These are phyloP conservation scores for Albula goreensis DNA, from an alignment of 2,113 vertebrate genomes.

Conservation along the genomic window DNA sequence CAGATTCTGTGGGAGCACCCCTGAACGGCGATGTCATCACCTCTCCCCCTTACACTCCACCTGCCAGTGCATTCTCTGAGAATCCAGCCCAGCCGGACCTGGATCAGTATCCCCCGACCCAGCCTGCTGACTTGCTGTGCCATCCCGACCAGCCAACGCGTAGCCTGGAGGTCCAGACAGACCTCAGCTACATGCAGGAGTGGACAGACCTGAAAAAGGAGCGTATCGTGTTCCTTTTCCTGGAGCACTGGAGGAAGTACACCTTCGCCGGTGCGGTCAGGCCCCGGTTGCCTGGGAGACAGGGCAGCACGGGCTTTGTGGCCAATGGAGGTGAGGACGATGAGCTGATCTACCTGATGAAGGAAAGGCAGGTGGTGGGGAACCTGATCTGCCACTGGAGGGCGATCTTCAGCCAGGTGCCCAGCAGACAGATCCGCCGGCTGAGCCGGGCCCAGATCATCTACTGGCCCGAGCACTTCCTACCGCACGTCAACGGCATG, in stretches of 20 bases:
- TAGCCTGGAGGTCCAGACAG: constrained; percentile 70
- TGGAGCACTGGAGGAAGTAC: constrained; percentile 92
- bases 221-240: constrained; percentile 84
- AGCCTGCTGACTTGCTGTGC: constrained; percentile 58
- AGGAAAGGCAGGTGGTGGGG: constrained; percentile 82
- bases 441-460: constrained; percentile 77
- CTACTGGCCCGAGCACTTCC: constrained; percentile 94
- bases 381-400: constrained; percentile 88
- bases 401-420: constrained; percentile 81
- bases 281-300: constrained; percentile 56
- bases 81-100: constrained; percentile 49
- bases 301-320: constrained; percentile 41
- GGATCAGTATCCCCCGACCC: constrained; percentile 55
- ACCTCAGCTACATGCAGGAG: constrained; percentile 76
- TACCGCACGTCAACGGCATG: constrained; percentile 79
- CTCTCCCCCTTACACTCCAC: constrained; percentile 46
- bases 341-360: constrained; percentile 81
- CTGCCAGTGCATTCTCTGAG: constrained; percentile 53
- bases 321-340: constrained; percentile 68
- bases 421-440: constrained; percentile 73
- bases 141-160: constrained; percentile 68
- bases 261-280: constrained; percentile 71
- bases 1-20: constrained; percentile 37
- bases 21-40: constrained; percentile 59
- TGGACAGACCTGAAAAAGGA: constrained; percentile 84